Evolutionary conservation across 2,888 invertebrate genomes (phyloP).

Genomic region (Halocaridina rubra): DNA sequence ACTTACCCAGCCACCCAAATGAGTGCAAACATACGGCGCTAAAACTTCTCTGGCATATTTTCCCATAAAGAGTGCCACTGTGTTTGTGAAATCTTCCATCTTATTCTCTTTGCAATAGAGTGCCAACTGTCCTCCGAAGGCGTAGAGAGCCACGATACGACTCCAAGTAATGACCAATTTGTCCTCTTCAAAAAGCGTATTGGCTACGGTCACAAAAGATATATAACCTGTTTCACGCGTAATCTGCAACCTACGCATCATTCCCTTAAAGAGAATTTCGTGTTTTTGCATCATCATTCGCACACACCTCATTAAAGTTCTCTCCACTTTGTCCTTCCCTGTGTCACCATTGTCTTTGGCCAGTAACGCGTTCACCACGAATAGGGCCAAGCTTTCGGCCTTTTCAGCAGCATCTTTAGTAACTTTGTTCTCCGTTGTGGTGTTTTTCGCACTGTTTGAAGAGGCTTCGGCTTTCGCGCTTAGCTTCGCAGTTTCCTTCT

Average conservation of each 20-base stretch:
- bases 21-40: conserved; percentile 69
- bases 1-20: conserved; percentile 71
- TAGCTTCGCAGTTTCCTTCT: background rate
- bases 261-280: conserved; percentile 70
- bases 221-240: conserved; percentile 67
- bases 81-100: conserved; percentile 67
- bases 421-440: background rate
- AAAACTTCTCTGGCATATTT: conserved; percentile 70
- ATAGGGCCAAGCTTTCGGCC: conserved; percentile 54
- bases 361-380: conserved; percentile 39
- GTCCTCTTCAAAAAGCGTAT: conserved; percentile 69
- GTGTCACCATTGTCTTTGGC: conserved; percentile 13
- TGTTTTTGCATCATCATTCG: conserved; percentile 71
- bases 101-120: conserved; percentile 63
- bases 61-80: conserved; percentile 69
- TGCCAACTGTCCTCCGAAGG: conserved; percentile 64
- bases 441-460: background rate
- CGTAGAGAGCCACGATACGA: conserved; percentile 64
- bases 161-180: conserved; percentile 61
- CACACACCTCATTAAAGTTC: conserved; percentile 70
- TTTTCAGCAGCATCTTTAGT: background rate
- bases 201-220: conserved; percentile 67
- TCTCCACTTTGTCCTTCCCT: conserved; percentile 69
- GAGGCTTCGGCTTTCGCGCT: background rate
- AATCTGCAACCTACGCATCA: conserved; percentile 70